A percentile compares a stretch with the other conserved stretches of the same genome.
Evolutionary conservation across 2,888 invertebrate species (phyloP).

Genomic region (Papilio gigon): DNA sequence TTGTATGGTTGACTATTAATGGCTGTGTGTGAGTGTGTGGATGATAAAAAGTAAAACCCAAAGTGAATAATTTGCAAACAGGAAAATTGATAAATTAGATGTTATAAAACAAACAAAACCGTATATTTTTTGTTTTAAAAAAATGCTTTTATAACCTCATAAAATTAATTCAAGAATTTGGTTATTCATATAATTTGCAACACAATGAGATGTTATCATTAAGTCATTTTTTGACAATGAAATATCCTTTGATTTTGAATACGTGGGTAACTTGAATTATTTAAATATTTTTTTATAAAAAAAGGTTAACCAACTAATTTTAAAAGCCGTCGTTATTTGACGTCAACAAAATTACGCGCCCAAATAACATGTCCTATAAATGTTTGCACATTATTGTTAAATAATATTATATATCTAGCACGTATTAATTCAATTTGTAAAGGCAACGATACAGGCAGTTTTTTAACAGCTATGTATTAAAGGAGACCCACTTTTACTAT

Average conservation of each 20-base stretch:
- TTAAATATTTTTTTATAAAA: neutral
- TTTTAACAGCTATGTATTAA: too few relatives aligned
- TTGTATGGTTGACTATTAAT: too few relatives aligned
- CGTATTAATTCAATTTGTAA: too few relatives aligned
- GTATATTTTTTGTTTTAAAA: neutral
- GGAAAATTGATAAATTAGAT: neutral
- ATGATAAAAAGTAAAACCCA: neutral
- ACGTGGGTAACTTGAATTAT: neutral
- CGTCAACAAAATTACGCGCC: too few relatives aligned
- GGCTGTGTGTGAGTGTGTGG: neutral
- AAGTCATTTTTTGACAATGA: neutral
- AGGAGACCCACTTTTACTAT: too few relatives aligned
- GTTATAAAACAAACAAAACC: neutral
- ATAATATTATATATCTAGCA: too few relatives aligned
- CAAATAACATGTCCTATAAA: too few relatives aligned
- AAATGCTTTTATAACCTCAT: neutral
- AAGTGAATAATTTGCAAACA: slow-evolving; percentile 8
- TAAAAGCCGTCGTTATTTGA: too few relatives aligned
- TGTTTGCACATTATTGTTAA: too few relatives aligned
- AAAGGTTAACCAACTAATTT: too few relatives aligned
- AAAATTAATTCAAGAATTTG: neutral
- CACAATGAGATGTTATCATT: neutral
- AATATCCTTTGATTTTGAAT: neutral
- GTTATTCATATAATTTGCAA: neutral
- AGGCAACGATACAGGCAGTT: too few relatives aligned